Evolutionary conservation across 2,888 invertebrate genomes (phyloP).

Genomic region (Acleris sparsana): DNA sequence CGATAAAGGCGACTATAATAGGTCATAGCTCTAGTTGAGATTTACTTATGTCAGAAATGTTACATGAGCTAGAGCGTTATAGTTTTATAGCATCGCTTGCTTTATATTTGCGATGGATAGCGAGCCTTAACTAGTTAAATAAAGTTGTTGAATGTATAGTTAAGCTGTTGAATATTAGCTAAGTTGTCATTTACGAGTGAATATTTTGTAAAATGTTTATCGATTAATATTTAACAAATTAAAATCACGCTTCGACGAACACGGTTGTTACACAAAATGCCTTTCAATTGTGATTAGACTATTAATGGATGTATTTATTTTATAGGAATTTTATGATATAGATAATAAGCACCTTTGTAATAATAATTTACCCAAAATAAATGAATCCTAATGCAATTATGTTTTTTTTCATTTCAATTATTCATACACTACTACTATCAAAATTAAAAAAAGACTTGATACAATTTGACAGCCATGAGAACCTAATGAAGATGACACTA

Average conservation of each 20-base stretch:
- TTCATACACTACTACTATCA: too few relatives aligned
- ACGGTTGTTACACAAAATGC: constrained; percentile 33
- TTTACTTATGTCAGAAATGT: too few relatives aligned
- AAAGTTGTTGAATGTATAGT: constrained; percentile 40
- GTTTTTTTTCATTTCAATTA: constrained; percentile 38
- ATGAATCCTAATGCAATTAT: constrained; percentile 53
- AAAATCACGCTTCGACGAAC: constrained; percentile 31
- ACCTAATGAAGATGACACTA: too few relatives aligned
- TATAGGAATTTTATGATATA: constrained; percentile 33
- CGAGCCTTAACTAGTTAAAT: constrained; percentile 28
- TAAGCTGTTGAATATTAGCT: constrained; percentile 42
- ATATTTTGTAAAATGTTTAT: constrained; percentile 30
- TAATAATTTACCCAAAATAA: constrained; percentile 68
- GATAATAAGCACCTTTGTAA: constrained; percentile 50
- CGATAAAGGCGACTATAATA: too few relatives aligned
- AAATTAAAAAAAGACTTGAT: too few relatives aligned
- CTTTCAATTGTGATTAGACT: constrained; percentile 32
- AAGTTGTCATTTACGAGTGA: constrained; percentile 36
- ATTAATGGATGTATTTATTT: constrained; percentile 34
- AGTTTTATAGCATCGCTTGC: constrained; percentile 6
- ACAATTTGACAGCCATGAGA: too few relatives aligned
- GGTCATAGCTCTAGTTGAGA: too few relatives aligned
- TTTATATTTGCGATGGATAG: constrained; percentile 2
- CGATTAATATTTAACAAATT: constrained; percentile 36
- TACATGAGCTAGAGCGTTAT: not conserved